Evolutionary conservation across 2,113 vertebrate genomes (phyloP), one percentile per base, ranked within the genome.

Genomic region (Pyxicephalus adspersus): DNA sequence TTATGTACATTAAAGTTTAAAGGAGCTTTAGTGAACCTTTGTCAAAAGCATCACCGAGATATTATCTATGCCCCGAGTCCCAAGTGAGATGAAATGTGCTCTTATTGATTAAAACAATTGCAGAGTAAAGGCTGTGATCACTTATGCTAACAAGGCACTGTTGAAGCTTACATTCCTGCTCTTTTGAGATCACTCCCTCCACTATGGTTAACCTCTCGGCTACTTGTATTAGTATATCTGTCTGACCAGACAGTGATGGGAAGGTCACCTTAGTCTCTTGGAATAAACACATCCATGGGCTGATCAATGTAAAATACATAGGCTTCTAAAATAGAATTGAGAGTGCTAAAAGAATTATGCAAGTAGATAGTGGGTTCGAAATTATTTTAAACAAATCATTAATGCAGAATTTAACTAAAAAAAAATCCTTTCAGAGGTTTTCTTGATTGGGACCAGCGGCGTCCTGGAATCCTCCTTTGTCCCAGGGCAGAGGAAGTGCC

Each of bases 41-140:
- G 71, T 81, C 80, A 86, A 85, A 79, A 79, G 65, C 80, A 81
- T 65, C 79, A 84, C 34, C 75, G 45, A 51, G 67, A 38, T 50
- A 65, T 57, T 82, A 82, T 82, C 80, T 82, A 22, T 82, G 80
- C 80, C 52, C 45, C 11, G 31, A 16, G 79, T 66, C 70, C 61
- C n/a, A 51, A 58, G 80, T 54, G 70, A 75, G 80, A 75, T 75
- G 70, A 75, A 82, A 82, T 82, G 71, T 82, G 68, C 70, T 57
- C 80, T 75, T 74, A 82, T 82, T 66, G 68, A 64, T 75, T 73
- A 66, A 66, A 65, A 74, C 71, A 55, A 71, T 65, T 38, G 67
- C 80, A 50, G 51, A 65, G 63, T 55, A 54, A 66, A 55, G 71
- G 70, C 54, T 70, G 55, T 15, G 77, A 70, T 45, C 54, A 50